phyloP scores from a whole-genome alignment of 2,113 vertebrate genomes.

The Eonycteris spelaea region DNA sequence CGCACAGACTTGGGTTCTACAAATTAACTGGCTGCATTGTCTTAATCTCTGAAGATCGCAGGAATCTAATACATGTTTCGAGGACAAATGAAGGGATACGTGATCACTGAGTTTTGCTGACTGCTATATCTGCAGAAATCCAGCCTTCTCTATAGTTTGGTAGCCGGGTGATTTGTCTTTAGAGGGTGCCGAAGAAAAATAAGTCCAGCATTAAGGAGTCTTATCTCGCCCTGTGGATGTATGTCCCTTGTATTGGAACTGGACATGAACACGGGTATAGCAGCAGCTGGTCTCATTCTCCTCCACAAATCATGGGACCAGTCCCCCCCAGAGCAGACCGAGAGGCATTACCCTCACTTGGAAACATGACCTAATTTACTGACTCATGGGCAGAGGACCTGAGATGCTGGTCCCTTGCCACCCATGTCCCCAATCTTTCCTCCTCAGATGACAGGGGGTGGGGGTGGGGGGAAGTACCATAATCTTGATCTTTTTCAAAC shows the following conservation, averaged over 20 bases:
- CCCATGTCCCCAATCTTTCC: neutral
- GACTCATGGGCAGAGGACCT: conserved; percentile 30
- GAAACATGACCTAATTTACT: conserved; percentile 50
- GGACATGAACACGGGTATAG: conserved; percentile 18
- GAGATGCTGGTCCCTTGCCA: conserved; percentile 8
- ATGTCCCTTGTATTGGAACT: neutral
- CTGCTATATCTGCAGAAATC: neutral
- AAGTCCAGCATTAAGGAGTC: neutral
- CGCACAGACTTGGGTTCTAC: neutral
- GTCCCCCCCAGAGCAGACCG: neutral
- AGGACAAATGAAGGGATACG: neutral
- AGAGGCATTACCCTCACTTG: conserved; percentile 19
- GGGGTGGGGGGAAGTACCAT: neutral
- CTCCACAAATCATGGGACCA: conserved; percentile 26
- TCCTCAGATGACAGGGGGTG: neutral
- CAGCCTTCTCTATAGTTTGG: neutral
- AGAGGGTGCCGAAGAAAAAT: conserved; percentile 47
- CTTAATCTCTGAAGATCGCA: neutral
- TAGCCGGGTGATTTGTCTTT: neutral
- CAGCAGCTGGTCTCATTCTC: neutral
- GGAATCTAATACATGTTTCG: neutral
- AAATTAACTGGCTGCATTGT: neutral
- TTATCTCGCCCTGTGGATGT: conserved; percentile 39
- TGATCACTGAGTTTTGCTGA: neutral
- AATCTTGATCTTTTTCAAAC: neutral